Percentiles rank a stretch among this genome's conserved stretches.
phyloP scores from a whole-genome alignment of 1,140 invertebrate genomes.

The Hetaerina americana region DNA sequence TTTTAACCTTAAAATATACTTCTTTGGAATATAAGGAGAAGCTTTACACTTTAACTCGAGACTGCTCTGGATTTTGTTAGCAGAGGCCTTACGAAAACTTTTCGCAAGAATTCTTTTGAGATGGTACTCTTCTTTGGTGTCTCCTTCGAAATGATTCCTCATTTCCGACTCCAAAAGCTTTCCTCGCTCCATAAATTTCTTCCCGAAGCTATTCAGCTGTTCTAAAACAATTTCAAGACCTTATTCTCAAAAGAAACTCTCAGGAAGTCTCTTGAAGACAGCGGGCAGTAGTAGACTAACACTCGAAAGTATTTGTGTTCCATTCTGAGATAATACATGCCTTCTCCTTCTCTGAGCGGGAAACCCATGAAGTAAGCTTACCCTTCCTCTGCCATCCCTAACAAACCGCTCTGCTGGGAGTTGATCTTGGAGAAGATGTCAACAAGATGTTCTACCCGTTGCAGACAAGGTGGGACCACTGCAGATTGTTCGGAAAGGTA shows the following conservation, averaged over 20 bases:
- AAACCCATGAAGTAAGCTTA: neutral
- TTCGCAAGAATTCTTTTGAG: neutral
- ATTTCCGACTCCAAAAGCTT: neutral
- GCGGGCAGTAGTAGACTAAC: neutral
- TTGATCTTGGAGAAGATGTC: neutral
- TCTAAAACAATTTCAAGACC: no score
- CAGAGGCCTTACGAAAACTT: neutral
- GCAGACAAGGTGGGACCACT: neutral
- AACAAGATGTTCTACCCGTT: neutral
- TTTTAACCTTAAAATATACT: neutral
- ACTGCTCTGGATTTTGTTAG: neutral
- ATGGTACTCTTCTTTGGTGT: neutral
- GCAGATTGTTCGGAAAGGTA: neutral
- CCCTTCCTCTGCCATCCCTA: neutral
- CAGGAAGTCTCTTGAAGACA: neutral
- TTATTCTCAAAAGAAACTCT: no score
- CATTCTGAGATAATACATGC: neutral
- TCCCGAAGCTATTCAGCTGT: no score
- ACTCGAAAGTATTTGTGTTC: neutral
- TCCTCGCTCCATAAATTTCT: no score
- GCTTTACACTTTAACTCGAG: neutral
- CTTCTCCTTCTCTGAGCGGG: neutral
- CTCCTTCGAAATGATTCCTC: neutral
- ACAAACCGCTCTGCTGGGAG: neutral
- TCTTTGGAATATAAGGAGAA: neutral